Evolutionary conservation across 92 coral and sea anemone genomes (phyloP), one percentile per base, ranked within the genome.

Genomic region (Umimayanthus chanpuru): DNA sequence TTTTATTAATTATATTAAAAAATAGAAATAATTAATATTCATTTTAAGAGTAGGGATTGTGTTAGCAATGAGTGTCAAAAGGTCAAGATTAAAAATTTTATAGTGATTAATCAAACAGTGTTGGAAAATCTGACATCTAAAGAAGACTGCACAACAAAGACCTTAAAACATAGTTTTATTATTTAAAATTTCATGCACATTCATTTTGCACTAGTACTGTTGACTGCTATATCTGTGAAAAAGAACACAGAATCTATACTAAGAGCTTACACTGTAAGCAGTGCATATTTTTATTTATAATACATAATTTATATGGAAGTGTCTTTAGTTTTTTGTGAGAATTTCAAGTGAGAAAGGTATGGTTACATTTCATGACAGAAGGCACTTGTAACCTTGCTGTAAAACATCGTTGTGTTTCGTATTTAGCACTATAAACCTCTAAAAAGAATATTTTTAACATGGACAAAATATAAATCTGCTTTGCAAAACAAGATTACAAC

Each of bases 191-290:
- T 68, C 77, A 43, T 70, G 64, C 87, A 43, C 78, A 30, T 65
- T 56, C 28, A 55, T 83, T 70, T 49, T 68, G 65, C 66, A 83
- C 67, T n/a, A n/a, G n/a, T n/a, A n/a, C n/a, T 43, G 25, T 29
- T 55, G 15, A 32, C 70, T 30, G 47, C 9, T 80, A 21, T 6
- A 50, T 28, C 77, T 83, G 77, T 70, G 77, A 70, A 44, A 68
- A 28, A 26, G 77, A 32, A 8, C 87, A 68, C 77, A 68, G 87
- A 26, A 67, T 21, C 86, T 40, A 71, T 9, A 47, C 43, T 41
- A 26, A n/a, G 21, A 29, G 87, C 87, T 83, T 83, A 83, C 87
- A 83, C 4, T 67, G 87, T 83, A 83, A 83, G 87, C 87, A 83
- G 43, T 12, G 67, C 43, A 8, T 83, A 25, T 67, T n/a, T n/a